Evolutionary conservation across 2,113 vertebrate genomes (phyloP).

Genomic region (Pseudolaguvia tuberculata): DNA sequence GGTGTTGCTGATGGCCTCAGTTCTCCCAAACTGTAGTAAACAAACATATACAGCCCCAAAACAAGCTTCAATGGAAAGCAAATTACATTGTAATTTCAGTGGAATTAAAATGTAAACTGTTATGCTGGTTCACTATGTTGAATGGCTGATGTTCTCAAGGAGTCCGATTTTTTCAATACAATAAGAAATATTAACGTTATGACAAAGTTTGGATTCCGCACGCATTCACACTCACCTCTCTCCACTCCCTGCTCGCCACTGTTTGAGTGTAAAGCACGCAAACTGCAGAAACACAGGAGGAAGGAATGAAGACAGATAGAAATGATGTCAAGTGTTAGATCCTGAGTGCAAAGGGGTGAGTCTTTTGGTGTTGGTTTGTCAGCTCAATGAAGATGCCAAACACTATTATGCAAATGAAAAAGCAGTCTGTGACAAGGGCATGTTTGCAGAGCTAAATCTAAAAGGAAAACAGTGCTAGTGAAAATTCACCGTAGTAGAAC

Average conservation of each 20-base stretch:
- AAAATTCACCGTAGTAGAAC: neutral
- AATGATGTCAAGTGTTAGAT: neutral
- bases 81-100: neutral
- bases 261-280: slow-evolving; percentile 91
- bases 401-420: slow-evolving; percentile 23
- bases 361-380: slow-evolving; percentile 24
- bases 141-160: neutral
- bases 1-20: slow-evolving; percentile 96
- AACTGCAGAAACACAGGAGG: slow-evolving; percentile 56
- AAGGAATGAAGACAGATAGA: slow-evolving; percentile 20
- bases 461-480: neutral
- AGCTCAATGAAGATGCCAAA: slow-evolving; percentile 23
- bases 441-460: neutral
- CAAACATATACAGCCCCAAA: slow-evolving; percentile 8
- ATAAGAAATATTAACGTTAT: neutral
- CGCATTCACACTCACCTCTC: slow-evolving; percentile 81
- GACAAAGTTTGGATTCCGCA: slow-evolving; percentile 8
- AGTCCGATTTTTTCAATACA: neutral
- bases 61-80: too few species aligned
- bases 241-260: slow-evolving; percentile 92
- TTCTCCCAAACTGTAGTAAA: slow-evolving; percentile 83
- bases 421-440: slow-evolving; percentile 10
- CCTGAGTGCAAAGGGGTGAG: slow-evolving; percentile 46
- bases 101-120: neutral
- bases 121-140: neutral